phyloP scores from a whole-genome alignment of 2,797 vertebrate species.

The Microcaecilia unicolor region DNA sequence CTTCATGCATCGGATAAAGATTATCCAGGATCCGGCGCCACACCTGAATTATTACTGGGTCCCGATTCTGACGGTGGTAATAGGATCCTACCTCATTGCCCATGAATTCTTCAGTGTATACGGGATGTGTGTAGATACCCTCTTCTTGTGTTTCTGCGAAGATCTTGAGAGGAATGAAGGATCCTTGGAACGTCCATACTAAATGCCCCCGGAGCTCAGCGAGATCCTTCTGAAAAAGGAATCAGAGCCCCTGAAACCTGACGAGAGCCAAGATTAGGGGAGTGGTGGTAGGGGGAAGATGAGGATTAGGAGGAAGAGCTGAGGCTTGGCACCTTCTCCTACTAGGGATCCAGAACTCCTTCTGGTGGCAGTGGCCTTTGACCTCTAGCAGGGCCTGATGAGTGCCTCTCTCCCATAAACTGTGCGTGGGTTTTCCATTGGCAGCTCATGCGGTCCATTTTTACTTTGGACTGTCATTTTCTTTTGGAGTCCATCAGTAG shows the following conservation, averaged over 20 bases:
- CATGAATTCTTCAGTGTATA: constrained; percentile 96
- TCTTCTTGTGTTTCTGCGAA: constrained; percentile 97
- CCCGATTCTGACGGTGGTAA: constrained; percentile 82
- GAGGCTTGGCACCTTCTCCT: no score
- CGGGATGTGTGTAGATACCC: constrained; percentile 91
- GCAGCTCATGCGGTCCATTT: no score
- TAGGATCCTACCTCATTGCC: constrained; percentile 87
- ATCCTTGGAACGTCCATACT: constrained; percentile 77
- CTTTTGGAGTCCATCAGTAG: no score
- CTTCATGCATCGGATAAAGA: constrained; percentile 80
- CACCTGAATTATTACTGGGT: constrained; percentile 93
- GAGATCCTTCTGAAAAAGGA: constrained; percentile 74
- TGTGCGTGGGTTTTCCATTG: no score
- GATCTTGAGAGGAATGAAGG: constrained; percentile 93
- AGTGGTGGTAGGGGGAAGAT: neutral
- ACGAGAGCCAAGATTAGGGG: constrained; percentile 42
- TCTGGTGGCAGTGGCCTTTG: no score
- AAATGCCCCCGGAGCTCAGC: constrained; percentile 75
- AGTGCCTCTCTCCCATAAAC: no score
- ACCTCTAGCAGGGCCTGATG: no score
- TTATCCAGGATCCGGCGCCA: constrained; percentile 69
- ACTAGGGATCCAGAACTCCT: no score
- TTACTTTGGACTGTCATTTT: no score
- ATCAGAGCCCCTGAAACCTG: constrained; percentile 42
- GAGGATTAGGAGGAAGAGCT: no score